Evolutionary conservation across 1,140 invertebrate species (phyloP), one percentile per base, ranked within the genome.

Genomic region (Hermatobates lingyangjiaoensis): DNA sequence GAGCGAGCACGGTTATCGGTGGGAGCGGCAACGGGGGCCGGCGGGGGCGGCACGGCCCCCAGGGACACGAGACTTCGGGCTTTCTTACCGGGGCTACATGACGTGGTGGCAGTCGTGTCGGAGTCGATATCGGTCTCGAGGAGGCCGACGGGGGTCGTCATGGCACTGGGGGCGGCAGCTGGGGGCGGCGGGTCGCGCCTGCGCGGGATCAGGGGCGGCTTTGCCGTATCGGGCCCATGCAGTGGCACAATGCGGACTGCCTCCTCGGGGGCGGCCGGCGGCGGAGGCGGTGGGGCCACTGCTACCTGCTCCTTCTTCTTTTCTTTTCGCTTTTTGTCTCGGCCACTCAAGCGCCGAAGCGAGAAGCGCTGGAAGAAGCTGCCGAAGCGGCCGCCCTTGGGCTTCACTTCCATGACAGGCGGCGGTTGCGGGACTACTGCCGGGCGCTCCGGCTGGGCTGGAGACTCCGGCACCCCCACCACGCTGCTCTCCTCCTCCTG

Each of bases 61-160:
- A 87, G 72, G 61, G 85, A 79, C 62, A 87, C 75, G 52, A 87
- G 72, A 59, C 81, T 84, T 54, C 81, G 76, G 48, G 83, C 80
- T 64, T 84, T 68, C 54, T 59, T 57, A 53, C 53, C 59, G 24
- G 58, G 60, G 56, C 55, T 60, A 52, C 42, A 46, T 48, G 23
- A 30, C 51, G 45, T 48, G 52, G 61, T 63, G 45, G 66, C 61
- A 50, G 71, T 71, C 57, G 73, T 71, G 61, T 74, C 77, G 60
- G 76, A 79, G 70, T 87, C 85, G 61, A 87, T 71, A 69, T 87
- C 85, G 56, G 85, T 88, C 72, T 88, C 86, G 63, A 89, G 80
- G 27, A 62, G 56, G 48, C 59, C 58, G 25, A 47, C 42, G 51
- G 24, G 51, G 59, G 60, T 51, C 50, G 48, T 45, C 53, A 52